Base-by-base conservation (phyloP, 2,888 invertebrate species). In the Aricia artaxerxes region DNA sequence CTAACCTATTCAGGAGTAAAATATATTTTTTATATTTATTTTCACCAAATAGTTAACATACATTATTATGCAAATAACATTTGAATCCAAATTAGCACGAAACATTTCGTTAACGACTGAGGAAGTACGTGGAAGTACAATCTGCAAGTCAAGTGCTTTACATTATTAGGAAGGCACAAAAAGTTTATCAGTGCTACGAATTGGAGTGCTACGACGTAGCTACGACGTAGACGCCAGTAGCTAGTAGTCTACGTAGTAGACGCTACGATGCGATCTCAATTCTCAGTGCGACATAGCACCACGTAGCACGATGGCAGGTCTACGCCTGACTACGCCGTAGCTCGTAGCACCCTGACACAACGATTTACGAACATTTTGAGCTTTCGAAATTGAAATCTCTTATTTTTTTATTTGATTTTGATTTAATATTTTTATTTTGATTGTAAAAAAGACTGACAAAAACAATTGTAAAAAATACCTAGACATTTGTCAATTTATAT, bases 81-180 rank as follows among this genome's bases (percentile, higher is more conserved):
- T 61, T 61, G 24, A 64, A 64, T 64, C 9, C 31, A 31, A 64
- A 64, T 64, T 38, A 69, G 13, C 69, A 35, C 35, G 5, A 69
- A 35, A 69, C 35, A 16, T 69, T 69, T 69, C 38, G 69, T 38
- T 69, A 16, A 38, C 35, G 35, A 69, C 35, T 6, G 13, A 35
- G 69, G 69, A 69, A 69, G 69, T 69, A 69, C 16, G 13, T 13
- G 69, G 16, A 69, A 69, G 69, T 69, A 69, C 69, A 69, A 38
- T 69, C 69, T 69, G 69, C 35, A 69, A 69, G 69, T 69, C 69
- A 38, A 69, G 69, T 69, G 35, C 35, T 69, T 69, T 38, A 69
- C 11, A n/a, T 11, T 69, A n/a, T 11, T 69, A 69, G 69, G 69
- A 69, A 69, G 69, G 0, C 35, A 69, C 69, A 69, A 38, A 38